These are phyloP conservation scores for Cliona cf. orientalis DNA, from an alignment of 37 sponge, comb jelly and placozoan genomes.

Conservation along the genomic window DNA sequence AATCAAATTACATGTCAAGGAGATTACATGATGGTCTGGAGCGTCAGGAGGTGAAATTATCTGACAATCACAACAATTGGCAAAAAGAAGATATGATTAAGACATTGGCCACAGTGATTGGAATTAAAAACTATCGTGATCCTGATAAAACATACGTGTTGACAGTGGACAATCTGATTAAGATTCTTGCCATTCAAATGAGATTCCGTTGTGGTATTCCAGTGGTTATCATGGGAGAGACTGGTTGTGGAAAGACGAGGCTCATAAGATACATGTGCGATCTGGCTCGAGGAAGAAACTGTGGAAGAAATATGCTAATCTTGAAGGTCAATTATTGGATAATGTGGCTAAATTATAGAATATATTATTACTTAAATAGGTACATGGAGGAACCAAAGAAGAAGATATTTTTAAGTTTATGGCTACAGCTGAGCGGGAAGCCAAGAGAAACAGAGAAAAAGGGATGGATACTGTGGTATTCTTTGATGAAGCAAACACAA, in stretches of 20 bases:
- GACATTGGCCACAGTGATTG: slow-evolving; percentile 27
- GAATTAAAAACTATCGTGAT: slow-evolving; percentile 37
- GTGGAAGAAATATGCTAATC: slow-evolving; percentile 11
- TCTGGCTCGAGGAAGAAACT: slow-evolving; percentile 8
- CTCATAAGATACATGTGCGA: slow-evolving; percentile 53
- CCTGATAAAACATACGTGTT: slow-evolving; percentile 70
- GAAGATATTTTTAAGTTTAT: slow-evolving; percentile 41
- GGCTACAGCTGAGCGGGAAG: slow-evolving; percentile 46
- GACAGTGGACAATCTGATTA: slow-evolving; percentile 67
- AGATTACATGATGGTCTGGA: too few relatives aligned
- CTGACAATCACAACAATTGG: too few relatives aligned
- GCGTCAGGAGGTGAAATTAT: too few relatives aligned
- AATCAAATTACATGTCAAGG: too few relatives aligned
- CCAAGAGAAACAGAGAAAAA: slow-evolving; percentile 32
- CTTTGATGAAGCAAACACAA: slow-evolving; percentile 98
- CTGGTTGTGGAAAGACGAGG: slow-evolving; percentile 89
- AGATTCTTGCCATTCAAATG: slow-evolving; percentile 85
- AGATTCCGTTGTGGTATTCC: slow-evolving; percentile 89
- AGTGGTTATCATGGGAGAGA: slow-evolving; percentile 95
- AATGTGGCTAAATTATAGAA: background rate
- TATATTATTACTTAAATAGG: slow-evolving; percentile 13
- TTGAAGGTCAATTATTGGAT: background rate
- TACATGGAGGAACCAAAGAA: slow-evolving; percentile 74
- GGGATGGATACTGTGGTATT: slow-evolving; percentile 83
- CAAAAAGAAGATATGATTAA: slow-evolving; percentile 17